Evolutionary conservation across 1,140 invertebrate species (phyloP).

Genomic region (Apis florea): DNA sequence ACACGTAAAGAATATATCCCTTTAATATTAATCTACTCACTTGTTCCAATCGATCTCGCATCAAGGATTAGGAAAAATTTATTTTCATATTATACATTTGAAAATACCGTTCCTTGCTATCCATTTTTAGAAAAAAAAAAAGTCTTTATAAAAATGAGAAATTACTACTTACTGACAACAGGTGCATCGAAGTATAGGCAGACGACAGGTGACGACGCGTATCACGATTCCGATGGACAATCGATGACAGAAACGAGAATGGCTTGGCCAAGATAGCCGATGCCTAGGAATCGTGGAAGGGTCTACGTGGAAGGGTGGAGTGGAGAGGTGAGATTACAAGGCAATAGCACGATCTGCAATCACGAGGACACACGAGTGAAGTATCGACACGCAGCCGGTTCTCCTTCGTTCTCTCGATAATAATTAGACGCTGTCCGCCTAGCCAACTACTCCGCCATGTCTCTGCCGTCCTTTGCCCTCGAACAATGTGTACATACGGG

Average conservation of each 20-base stretch:
- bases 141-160: not conserved
- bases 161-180: not conserved
- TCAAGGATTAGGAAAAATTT: too few relatives aligned
- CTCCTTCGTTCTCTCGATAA: slow-evolving; percentile 70
- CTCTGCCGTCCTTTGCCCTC: slow-evolving; percentile 50
- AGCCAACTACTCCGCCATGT: slow-evolving; percentile 34
- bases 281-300: slow-evolving; percentile 1
- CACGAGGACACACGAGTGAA: slow-evolving; percentile 66
- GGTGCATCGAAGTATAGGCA: slow-evolving; percentile 6
- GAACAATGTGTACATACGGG: slow-evolving; percentile 19
- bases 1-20: not conserved
- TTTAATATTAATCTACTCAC: not conserved
- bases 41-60: too few relatives aligned
- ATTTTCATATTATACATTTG: too few relatives aligned
- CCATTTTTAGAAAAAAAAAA: too few relatives aligned
- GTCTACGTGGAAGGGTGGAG: slow-evolving; percentile 25
- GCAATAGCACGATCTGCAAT: slow-evolving; percentile 69
- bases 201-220: slow-evolving; percentile 29
- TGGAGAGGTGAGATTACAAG: slow-evolving; percentile 69
- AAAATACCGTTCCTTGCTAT: too few relatives aligned
- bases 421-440: slow-evolving; percentile 68
- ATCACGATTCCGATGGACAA: slow-evolving; percentile 45
- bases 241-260: slow-evolving; percentile 66
- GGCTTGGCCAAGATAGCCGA: slow-evolving; percentile 7
- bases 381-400: slow-evolving; percentile 58